Percentiles rank a stretch among this genome's conserved stretches.
Conservation (phyloP, 2,888 invertebrate species). For the Ennomos erosarius region DNA sequence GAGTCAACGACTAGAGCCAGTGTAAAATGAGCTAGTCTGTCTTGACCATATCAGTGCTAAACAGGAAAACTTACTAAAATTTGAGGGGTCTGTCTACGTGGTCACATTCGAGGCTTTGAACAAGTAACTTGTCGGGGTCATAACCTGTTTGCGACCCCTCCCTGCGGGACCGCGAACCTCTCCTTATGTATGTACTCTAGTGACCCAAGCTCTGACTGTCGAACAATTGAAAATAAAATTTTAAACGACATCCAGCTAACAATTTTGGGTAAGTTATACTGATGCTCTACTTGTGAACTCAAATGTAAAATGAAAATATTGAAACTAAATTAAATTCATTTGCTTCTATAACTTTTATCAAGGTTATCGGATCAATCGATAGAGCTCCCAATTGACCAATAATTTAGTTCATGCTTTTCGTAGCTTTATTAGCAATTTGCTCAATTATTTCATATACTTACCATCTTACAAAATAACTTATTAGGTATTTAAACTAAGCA, state of each 20-base stretch:
- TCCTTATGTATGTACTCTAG: slow-evolving; percentile 74
- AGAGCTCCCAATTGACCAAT: neutral
- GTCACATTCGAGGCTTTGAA: slow-evolving; percentile 73
- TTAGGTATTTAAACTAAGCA: too few species aligned
- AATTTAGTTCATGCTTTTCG: too few species aligned
- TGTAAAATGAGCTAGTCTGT: slow-evolving; percentile 49
- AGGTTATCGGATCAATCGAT: slow-evolving; percentile 13
- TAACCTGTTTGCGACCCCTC: slow-evolving; percentile 85
- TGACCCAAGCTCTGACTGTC: slow-evolving; percentile 66
- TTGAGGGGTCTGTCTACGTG: slow-evolving; percentile 62
- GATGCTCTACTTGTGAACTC: neutral
- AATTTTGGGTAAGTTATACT: slow-evolving; percentile 1
- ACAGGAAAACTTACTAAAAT: slow-evolving; percentile 50
- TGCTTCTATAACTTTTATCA: slow-evolving; percentile 8
- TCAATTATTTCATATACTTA: too few species aligned
- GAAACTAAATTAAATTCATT: neutral
- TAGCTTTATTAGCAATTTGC: too few species aligned
- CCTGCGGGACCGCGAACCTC: slow-evolving; percentile 72
- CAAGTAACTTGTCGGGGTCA: slow-evolving; percentile 84
- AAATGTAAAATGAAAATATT: slow-evolving; percentile 1
- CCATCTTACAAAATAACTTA: too few species aligned
- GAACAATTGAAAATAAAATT: slow-evolving; percentile 58
- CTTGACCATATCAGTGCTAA: slow-evolving; percentile 41
- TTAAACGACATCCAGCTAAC: slow-evolving; percentile 18
- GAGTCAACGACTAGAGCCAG: slow-evolving; percentile 58